phyloP scores from a whole-genome alignment of 1,140 invertebrate genomes.

The Bombus picipes region DNA sequence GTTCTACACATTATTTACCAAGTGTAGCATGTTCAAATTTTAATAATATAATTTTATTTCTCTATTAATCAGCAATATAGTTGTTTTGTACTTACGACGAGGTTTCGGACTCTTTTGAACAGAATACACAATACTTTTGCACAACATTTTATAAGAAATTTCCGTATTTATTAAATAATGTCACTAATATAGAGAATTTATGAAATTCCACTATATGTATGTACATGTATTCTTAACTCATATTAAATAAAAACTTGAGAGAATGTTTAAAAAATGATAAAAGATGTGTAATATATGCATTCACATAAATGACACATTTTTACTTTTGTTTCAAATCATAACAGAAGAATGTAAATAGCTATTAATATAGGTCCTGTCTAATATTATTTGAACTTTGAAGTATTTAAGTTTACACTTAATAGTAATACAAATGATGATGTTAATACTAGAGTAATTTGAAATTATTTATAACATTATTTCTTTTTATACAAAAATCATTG shows the following conservation, averaged over 20 bases:
- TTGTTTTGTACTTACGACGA: conserved; percentile 44
- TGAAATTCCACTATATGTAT: conserved; percentile 14
- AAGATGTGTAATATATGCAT: conserved; percentile 11
- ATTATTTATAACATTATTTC: background rate
- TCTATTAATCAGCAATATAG: background rate
- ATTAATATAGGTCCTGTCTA: background rate
- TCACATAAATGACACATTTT: conserved; percentile 31
- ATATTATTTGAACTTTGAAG: conserved; percentile 14
- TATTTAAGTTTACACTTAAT: background rate
- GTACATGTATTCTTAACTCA: conserved; percentile 12
- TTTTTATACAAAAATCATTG: background rate
- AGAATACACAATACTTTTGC: conserved; percentile 24
- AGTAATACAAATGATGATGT: background rate
- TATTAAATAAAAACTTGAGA: conserved; percentile 12
- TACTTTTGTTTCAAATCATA: conserved; percentile 39
- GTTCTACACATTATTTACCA: conserved; percentile 9
- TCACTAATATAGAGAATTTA: conserved; percentile 9
- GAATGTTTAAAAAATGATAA: conserved; percentile 19
- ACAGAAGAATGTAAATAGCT: conserved; percentile 51
- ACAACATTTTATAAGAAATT: conserved; percentile 29
- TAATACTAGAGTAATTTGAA: background rate
- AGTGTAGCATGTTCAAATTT: background rate
- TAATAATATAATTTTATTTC: background rate
- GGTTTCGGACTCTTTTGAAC: conserved; percentile 6
- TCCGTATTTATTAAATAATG: conserved; percentile 13